A percentile compares a stretch with the other conserved stretches of the same genome.
These are phyloP conservation scores for Eulithis prunata DNA, from an alignment of 2,888 invertebrate species.

Conservation along the genomic window DNA sequence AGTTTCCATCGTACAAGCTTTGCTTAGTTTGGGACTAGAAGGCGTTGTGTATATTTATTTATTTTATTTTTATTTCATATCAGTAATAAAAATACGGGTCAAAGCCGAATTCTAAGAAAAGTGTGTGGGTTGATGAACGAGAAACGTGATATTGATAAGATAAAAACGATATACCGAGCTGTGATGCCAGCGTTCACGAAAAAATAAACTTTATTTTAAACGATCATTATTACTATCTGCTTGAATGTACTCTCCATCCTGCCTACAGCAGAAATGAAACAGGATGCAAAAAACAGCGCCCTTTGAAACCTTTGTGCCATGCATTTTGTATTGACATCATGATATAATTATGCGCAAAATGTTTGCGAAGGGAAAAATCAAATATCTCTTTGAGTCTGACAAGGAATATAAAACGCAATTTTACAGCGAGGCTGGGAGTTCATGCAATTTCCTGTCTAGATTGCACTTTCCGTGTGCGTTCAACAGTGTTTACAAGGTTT, in stretches of 20 bases:
- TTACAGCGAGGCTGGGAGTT: background rate
- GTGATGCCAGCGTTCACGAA: too few species aligned
- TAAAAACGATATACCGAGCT: too few species aligned
- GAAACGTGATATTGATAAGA: too few species aligned
- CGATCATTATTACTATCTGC: background rate
- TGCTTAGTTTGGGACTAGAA: too few species aligned
- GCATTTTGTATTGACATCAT: conserved; percentile 10
- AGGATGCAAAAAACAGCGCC: background rate
- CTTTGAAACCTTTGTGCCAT: conserved; percentile 3
- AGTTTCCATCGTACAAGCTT: too few species aligned
- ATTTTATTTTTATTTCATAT: too few species aligned
- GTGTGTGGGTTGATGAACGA: too few species aligned
- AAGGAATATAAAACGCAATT: conserved; percentile 9
- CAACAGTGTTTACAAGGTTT: background rate
- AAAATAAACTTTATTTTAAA: background rate
- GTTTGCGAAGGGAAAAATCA: background rate
- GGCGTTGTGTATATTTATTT: too few species aligned
- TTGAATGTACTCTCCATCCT: conserved; percentile 1
- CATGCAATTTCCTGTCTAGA: conserved; percentile 4
- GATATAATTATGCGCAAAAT: background rate
- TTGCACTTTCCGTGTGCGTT: background rate
- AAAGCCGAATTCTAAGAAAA: too few species aligned
- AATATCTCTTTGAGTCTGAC: conserved; percentile 1
- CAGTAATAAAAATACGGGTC: too few species aligned
- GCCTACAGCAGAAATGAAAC: background rate